Conservation (phyloP, 2,888 invertebrate species). For the Heliothis peltigera region DNA sequence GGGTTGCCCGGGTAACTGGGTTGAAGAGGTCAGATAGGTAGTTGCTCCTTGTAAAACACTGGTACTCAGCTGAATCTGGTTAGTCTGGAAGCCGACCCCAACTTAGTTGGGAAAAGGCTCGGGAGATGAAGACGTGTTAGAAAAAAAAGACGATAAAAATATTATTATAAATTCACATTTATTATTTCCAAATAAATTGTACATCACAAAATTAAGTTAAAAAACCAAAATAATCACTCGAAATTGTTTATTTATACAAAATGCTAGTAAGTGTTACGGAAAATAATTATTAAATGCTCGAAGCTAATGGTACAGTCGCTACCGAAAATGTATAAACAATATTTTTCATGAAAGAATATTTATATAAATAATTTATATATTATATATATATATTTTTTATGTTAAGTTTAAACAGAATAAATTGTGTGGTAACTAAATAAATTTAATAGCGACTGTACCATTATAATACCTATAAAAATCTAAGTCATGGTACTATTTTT, state of each 20-base stretch:
- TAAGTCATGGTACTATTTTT: conserved; percentile 58
- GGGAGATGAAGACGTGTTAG: no score
- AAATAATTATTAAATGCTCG: conserved; percentile 42
- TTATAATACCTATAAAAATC: conserved; percentile 47
- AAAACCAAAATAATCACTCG: conserved; percentile 60
- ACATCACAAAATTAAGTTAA: conserved; percentile 68
- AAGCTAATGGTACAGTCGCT: conserved; percentile 51
- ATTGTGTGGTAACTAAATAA: conserved; percentile 31
- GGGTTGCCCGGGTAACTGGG: no score
- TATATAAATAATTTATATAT: not conserved
- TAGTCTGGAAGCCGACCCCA: no score
- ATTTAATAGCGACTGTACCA: conserved; percentile 42
- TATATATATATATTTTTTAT: no score
- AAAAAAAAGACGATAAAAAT: conserved; percentile 5
- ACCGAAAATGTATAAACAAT: not conserved
- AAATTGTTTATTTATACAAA: conserved; percentile 49
- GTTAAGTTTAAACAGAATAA: no score
- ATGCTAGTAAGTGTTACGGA: conserved; percentile 33
- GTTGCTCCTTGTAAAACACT: no score
- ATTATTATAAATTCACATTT: conserved; percentile 79
- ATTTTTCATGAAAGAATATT: not conserved
- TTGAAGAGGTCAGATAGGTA: no score
- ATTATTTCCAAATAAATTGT: conserved; percentile 76
- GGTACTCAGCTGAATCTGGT: no score
- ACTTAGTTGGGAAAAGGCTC: no score